Base-by-base conservation (phyloP, 2,797 vertebrate species). In the Gallirallus australis region DNA sequence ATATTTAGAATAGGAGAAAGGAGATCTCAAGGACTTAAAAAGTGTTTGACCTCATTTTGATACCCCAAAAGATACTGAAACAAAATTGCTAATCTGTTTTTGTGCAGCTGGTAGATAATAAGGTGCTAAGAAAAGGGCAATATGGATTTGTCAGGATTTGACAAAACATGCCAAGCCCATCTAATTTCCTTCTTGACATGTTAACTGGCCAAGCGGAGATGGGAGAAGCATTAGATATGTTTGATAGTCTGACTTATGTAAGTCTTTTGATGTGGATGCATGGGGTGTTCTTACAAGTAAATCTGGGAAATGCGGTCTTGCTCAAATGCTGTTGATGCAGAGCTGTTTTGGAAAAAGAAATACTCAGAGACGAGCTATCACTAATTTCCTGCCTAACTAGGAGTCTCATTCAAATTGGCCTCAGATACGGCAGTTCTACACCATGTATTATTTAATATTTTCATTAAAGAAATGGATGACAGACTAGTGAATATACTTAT, bases 61-160 rank as follows among this genome's bases (percentile, higher is more conserved):
- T 80, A 78, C 27, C 24, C 65, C 33, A 75, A 71, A 81, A 94
- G 31, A 23, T 48, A 71, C 4, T 37, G 60, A 57, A 95, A 90
- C 28, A 77, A 82, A 93, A 71, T 23, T 6, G 1, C 54, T 94
- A 68, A 91, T 78, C 75, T 83, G 33, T 1, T 91, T 94, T 94
- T 95, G 61, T 86, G 50, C 40, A 90, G 57, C 31, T 53, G 8
- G 37, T 88, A 88, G 76, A 72, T 86, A 86, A 86, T 65, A 81
- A 91, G 40, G 25, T 69, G 57, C 45, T 90, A 78, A 88, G 65
- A 75, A 88, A 86, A 86, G 47, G 70, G 70, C 59, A 89, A 63
- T 76, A 70, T 76, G 73, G 83, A 93, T 94, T 93, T 93, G 72
- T 95, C 92, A 97, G 39, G 54, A 93, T 93, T 92, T 95, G 82